These are phyloP conservation scores for Pogonus chalceus DNA, from an alignment of 1,140 invertebrate species.

Conservation along the genomic window DNA sequence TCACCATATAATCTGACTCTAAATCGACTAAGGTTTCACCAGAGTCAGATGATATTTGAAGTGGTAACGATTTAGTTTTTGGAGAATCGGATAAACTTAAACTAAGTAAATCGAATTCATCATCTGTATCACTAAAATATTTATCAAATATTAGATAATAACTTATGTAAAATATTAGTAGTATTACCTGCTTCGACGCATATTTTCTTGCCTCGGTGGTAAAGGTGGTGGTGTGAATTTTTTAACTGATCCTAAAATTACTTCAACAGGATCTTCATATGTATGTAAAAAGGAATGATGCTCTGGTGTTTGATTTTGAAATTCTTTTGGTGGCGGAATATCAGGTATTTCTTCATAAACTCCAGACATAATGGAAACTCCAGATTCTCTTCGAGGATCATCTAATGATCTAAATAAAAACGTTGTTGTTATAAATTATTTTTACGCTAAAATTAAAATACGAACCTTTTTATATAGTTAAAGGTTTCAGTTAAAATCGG, in stretches of 20 bases:
- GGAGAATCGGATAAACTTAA: background rate
- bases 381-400: conserved; percentile 33
- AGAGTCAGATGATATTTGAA: conserved; percentile 22
- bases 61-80: no score
- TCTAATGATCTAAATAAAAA: background rate
- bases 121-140: background rate
- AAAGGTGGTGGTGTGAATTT: conserved; percentile 24
- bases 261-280: conserved; percentile 28
- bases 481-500: conserved; percentile 5
- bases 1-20: conserved; percentile 28
- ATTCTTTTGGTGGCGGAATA: conserved; percentile 14
- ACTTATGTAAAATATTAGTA: background rate
- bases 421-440: background rate
- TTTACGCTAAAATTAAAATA: background rate
- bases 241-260: conserved; percentile 15
- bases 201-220: conserved; percentile 18
- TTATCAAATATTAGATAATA: conserved; percentile 4
- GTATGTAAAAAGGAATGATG: conserved; percentile 15
- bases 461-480: background rate
- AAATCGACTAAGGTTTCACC: conserved; percentile 19
- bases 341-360: conserved; percentile 45
- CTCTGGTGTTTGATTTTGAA: background rate
- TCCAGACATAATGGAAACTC: conserved; percentile 41
- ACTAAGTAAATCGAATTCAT: conserved; percentile 1
- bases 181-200: background rate